phyloP scores from a whole-genome alignment of 2,113 vertebrate genomes.

The Zootoca vivipara region DNA sequence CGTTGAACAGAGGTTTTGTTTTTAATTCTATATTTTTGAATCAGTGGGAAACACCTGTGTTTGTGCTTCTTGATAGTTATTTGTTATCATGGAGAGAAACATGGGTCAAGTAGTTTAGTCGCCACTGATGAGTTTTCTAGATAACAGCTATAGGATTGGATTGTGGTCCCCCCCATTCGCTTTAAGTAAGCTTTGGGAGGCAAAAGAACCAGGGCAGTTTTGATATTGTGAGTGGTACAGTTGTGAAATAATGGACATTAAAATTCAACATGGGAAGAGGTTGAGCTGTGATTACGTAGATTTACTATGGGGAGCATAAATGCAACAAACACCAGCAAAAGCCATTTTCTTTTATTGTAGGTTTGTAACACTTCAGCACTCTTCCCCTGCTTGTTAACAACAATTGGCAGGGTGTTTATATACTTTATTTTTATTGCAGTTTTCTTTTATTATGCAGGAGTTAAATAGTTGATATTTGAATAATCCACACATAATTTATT shows the following conservation, averaged over 20 bases:
- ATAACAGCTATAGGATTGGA: background rate
- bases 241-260: background rate
- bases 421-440: conserved; percentile 12
- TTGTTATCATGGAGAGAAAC: conserved; percentile 11
- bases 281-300: background rate
- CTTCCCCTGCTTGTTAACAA: conserved; percentile 1
- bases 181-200: background rate
- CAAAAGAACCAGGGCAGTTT: background rate
- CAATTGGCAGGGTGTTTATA: conserved; percentile 31
- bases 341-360: background rate
- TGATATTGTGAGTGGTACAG: background rate
- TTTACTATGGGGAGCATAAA: background rate
- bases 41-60: background rate
- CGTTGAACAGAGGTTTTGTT: background rate
- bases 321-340: background rate
- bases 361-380: conserved; percentile 14
- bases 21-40: background rate
- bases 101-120: background rate
- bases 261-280: background rate
- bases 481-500: conserved; percentile 21
- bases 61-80: background rate
- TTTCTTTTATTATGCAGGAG: conserved; percentile 46
- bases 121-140: background rate
- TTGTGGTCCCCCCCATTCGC: background rate
- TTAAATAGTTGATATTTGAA: background rate